These are phyloP conservation scores for Corvus hawaiiensis DNA, from an alignment of 2,113 vertebrate genomes.

Conservation along the genomic window DNA sequence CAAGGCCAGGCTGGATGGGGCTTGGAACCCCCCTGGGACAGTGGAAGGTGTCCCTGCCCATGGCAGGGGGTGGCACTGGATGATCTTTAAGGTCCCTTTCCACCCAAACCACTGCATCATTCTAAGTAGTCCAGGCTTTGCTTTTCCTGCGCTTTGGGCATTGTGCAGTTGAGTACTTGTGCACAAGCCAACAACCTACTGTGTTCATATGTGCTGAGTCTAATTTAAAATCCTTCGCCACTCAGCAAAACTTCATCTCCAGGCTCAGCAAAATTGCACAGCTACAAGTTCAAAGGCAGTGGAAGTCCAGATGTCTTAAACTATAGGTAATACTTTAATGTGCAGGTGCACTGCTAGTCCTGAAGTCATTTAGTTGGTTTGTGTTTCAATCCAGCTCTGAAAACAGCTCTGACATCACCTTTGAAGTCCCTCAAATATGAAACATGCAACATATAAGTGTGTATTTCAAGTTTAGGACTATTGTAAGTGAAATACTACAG, in stretches of 20 bases:
- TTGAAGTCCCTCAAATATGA: not conserved
- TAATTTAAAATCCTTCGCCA: not conserved
- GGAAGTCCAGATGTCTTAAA: not conserved
- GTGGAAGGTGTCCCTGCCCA: not conserved
- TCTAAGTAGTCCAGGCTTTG: not conserved
- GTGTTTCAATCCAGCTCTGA: not conserved
- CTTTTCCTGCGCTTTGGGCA: not conserved
- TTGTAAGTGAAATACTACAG: not conserved
- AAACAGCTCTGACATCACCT: not conserved
- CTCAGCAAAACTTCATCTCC: not conserved
- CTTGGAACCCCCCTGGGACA: not conserved
- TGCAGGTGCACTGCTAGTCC: not conserved
- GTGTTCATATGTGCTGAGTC: not conserved
- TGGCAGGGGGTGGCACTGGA: rapidly evolving
- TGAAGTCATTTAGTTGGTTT: not conserved
- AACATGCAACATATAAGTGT: rapidly evolving
- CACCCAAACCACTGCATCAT: not conserved
- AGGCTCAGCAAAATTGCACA: not conserved
- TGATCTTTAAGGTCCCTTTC: not conserved
- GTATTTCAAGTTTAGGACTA: not conserved
- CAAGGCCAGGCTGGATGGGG: not conserved
- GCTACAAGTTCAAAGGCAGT: not conserved
- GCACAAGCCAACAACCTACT: not conserved
- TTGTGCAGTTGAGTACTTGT: not conserved
- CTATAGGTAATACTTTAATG: not conserved